phyloP scores from a whole-genome alignment of 2,113 vertebrate genomes.

The Eublepharis macularius region DNA sequence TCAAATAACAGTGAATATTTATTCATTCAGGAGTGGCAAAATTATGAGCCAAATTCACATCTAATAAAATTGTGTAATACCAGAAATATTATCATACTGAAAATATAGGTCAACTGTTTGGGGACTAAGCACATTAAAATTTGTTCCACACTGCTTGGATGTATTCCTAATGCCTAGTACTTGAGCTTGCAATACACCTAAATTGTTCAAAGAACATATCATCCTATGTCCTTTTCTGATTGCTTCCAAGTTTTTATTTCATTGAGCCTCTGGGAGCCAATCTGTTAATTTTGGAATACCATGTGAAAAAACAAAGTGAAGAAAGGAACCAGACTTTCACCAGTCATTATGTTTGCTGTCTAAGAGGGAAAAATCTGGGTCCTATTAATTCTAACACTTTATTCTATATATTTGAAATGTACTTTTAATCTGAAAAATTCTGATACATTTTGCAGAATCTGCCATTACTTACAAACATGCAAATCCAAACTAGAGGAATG shows the following conservation, averaged over 20 bases:
- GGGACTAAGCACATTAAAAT: neutral
- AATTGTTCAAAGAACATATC: neutral
- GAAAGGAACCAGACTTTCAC: neutral
- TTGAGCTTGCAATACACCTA: neutral
- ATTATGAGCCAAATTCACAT: neutral
- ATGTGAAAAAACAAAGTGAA: too few relatives aligned
- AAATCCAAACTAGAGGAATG: neutral
- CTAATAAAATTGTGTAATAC: neutral
- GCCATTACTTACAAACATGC: neutral
- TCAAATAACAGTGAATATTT: neutral
- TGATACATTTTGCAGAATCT: neutral
- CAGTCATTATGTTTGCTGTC: neutral
- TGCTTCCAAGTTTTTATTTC: neutral
- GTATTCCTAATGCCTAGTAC: neutral
- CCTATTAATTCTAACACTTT: neutral
- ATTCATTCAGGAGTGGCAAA: neutral
- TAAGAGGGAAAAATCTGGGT: neutral
- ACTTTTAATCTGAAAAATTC: neutral
- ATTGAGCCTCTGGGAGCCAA: neutral
- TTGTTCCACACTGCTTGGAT: neutral
- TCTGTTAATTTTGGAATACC: neutral
- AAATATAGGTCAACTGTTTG: neutral
- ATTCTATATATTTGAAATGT: neutral
- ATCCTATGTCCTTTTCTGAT: neutral
- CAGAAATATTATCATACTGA: neutral